These are phyloP conservation scores for Globodera rostochiensis DNA, from an alignment of 1,140 invertebrate species.

Conservation along the genomic window DNA sequence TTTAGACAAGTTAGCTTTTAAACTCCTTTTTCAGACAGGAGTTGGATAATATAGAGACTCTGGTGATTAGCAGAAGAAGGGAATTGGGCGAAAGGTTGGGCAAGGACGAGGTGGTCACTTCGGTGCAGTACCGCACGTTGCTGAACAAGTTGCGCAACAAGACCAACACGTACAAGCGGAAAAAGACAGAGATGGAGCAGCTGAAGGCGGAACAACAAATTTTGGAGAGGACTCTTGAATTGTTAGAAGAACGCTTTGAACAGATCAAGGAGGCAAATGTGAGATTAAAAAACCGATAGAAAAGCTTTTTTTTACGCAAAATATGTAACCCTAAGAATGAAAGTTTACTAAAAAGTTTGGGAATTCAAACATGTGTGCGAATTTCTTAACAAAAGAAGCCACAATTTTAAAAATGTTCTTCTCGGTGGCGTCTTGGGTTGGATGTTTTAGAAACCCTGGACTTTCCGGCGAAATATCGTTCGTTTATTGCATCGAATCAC, in stretches of 20 bases:
- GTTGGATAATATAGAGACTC: constrained; percentile 41
- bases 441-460: no score
- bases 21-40: constrained; percentile 36
- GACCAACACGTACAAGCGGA: constrained; percentile 48
- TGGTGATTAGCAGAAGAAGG: constrained; percentile 29
- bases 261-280: constrained; percentile 47
- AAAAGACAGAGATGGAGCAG: constrained; percentile 47
- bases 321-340: no score
- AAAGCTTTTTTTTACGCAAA: not conserved
- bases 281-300: not conserved
- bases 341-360: no score
- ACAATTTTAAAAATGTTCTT: no score
- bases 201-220: constrained; percentile 43
- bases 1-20: not conserved
- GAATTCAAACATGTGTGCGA: no score
- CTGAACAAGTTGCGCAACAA: constrained; percentile 48
- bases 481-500: no score
- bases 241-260: constrained; percentile 39
- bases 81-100: constrained; percentile 45
- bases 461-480: no score
- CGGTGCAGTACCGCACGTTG: constrained; percentile 52
- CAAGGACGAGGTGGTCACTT: constrained; percentile 43
- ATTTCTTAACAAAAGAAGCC: no score
- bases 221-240: constrained; percentile 38
- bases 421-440: no score